Conservation (phyloP, 35 echinoderm and acorn worm genomes). For the Ptychodera flava region DNA sequence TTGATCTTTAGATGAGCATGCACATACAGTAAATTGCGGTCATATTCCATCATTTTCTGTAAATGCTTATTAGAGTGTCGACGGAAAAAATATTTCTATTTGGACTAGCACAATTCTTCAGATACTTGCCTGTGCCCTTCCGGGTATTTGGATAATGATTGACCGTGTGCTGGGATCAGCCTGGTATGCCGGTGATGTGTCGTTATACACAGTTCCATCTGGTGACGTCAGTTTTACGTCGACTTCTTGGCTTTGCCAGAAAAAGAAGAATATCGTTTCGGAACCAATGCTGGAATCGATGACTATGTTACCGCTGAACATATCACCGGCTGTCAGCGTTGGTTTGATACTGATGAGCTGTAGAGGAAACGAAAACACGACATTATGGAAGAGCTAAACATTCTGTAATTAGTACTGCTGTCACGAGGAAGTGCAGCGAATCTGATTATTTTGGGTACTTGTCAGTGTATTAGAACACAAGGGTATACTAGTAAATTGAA, state of each 20-base stretch:
- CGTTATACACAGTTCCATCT: background rate
- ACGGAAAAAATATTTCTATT: background rate
- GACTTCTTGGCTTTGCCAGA: constrained; percentile 19
- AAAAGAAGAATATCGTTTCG: constrained; percentile 26
- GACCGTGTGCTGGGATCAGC: constrained; percentile 8
- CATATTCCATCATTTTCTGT: too few species aligned
- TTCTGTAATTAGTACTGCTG: too few species aligned
- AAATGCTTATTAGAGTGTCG: too few species aligned
- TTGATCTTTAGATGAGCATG: too few species aligned
- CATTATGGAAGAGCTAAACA: too few species aligned
- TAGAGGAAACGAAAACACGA: background rate
- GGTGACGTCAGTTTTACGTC: constrained; percentile 9
- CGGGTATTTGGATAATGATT: constrained; percentile 19
- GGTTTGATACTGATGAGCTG: background rate
- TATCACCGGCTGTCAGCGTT: background rate
- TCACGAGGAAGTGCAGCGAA: too few species aligned
- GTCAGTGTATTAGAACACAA: too few species aligned
- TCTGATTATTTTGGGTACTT: too few species aligned
- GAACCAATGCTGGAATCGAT: constrained; percentile 28
- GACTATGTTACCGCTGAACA: background rate
- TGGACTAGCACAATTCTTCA: too few species aligned
- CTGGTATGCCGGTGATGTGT: constrained; percentile 4
- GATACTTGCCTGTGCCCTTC: constrained; percentile 26
- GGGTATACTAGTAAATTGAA: too few species aligned
- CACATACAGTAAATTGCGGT: too few species aligned